phyloP scores from a whole-genome alignment of 53 echinoderm and acorn worm genomes.

The Paracentrotus lividus region DNA sequence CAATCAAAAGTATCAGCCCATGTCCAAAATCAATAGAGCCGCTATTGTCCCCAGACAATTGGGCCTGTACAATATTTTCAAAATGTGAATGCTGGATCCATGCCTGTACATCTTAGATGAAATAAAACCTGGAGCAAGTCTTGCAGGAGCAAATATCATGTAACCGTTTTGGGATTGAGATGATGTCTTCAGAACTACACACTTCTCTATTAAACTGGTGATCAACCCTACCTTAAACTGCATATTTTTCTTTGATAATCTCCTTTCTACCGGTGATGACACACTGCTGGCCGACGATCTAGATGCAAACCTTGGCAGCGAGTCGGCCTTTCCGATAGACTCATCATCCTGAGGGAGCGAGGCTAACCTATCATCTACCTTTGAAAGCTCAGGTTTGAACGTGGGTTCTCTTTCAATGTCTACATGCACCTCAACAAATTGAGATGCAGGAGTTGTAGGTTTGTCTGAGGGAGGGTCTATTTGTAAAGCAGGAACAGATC shows the following conservation, averaged over 20 bases:
- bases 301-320: not conserved
- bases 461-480: not conserved
- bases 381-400: not conserved
- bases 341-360: not conserved
- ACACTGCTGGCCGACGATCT: conserved; percentile 17
- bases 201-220: not conserved
- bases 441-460: not conserved
- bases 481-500: not conserved
- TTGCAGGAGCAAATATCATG: not conserved
- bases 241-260: conserved; percentile 47
- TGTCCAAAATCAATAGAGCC: too few relatives aligned
- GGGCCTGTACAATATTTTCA: too few relatives aligned
- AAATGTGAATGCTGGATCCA: too few relatives aligned
- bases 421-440: not conserved
- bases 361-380: not conserved
- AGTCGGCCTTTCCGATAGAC: not conserved
- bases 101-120: too few relatives aligned
- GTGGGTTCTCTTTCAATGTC: not conserved
- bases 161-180: not conserved
- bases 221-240: conserved; percentile 43
- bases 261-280: conserved; percentile 19
- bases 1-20: too few relatives aligned
- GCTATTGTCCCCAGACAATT: too few relatives aligned
- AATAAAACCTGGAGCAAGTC: too few relatives aligned
- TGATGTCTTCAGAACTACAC: not conserved